phyloP scores from a whole-genome alignment of 2,888 invertebrate genomes.

The Spicauda simplicius region DNA sequence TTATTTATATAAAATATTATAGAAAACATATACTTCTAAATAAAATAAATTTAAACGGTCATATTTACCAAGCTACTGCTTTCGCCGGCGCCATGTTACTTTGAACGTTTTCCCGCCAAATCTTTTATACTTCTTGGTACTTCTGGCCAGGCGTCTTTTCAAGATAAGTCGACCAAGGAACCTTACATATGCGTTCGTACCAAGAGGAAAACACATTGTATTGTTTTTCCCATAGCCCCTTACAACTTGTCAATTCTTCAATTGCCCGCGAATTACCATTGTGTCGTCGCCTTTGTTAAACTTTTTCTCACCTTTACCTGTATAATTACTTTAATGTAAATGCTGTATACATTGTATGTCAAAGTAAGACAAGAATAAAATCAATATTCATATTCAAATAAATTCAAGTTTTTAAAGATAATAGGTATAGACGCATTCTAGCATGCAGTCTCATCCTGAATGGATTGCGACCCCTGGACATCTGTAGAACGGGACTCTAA shows the following conservation, averaged over 20 bases:
- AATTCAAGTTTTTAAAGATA: no score
- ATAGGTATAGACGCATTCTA: no score
- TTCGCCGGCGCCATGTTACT: conserved; percentile 66
- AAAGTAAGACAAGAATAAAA: no score
- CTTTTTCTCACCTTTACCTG: conserved; percentile 15
- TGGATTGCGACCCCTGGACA: no score
- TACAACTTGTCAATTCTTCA: conserved; percentile 41
- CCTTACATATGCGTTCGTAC: conserved; percentile 51
- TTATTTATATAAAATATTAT: no score
- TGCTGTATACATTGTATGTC: no score
- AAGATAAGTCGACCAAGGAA: conserved; percentile 57
- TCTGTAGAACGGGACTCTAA: no score
- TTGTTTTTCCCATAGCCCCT: conserved; percentile 57
- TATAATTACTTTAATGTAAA: background rate
- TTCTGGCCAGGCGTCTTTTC: conserved; percentile 51
- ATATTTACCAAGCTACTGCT: conserved; percentile 60
- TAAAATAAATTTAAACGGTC: background rate
- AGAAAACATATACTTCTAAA: no score
- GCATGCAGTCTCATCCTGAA: no score
- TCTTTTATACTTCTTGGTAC: conserved; percentile 63
- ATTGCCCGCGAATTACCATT: conserved; percentile 12
- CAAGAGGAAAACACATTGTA: conserved; percentile 69
- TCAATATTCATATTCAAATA: no score
- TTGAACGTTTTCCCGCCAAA: conserved; percentile 60
- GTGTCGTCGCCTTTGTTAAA: conserved; percentile 11